Evolutionary conservation across 2,797 vertebrate species (phyloP).

Genomic region (Arrhamphus sclerolepis): DNA sequence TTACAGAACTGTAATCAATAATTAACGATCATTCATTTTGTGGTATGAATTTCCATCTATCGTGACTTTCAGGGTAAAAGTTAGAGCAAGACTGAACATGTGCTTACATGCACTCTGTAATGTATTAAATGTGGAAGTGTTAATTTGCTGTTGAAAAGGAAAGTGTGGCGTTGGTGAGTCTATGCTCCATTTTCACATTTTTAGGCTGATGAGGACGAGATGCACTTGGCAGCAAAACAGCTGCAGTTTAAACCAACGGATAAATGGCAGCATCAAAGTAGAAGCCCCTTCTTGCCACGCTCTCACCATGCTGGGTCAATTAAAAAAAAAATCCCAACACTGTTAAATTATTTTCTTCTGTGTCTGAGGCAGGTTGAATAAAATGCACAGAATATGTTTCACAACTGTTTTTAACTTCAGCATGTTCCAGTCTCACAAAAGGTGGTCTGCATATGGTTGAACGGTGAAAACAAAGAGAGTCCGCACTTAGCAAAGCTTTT

Average conservation of each 20-base stretch:
- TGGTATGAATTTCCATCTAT: conserved; percentile 38
- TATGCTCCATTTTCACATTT: neutral
- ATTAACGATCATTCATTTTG: conserved; percentile 65
- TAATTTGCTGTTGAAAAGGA: neutral
- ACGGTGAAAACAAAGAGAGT: too few species aligned
- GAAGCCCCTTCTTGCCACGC: neutral
- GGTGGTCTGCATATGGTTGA: neutral
- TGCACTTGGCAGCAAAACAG: neutral
- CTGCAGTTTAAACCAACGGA: neutral
- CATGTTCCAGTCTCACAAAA: neutral
- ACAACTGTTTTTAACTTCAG: neutral
- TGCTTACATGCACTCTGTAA: neutral
- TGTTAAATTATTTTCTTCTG: neutral
- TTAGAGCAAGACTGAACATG: conserved; percentile 17
- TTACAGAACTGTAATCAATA: conserved; percentile 64
- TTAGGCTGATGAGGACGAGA: too few species aligned
- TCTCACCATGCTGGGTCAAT: neutral
- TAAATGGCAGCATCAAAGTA: neutral
- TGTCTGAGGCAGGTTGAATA: neutral
- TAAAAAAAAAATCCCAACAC: conserved; percentile 1
- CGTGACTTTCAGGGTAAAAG: conserved; percentile 19
- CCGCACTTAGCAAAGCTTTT: too few species aligned
- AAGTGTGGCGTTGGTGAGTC: neutral
- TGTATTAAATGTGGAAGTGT: too few species aligned
- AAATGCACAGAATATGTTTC: neutral